A percentile compares a stretch with the other conserved stretches of the same genome.
Evolutionary conservation across 2,888 invertebrate species (phyloP).

Genomic region (Tridacna crocea): DNA sequence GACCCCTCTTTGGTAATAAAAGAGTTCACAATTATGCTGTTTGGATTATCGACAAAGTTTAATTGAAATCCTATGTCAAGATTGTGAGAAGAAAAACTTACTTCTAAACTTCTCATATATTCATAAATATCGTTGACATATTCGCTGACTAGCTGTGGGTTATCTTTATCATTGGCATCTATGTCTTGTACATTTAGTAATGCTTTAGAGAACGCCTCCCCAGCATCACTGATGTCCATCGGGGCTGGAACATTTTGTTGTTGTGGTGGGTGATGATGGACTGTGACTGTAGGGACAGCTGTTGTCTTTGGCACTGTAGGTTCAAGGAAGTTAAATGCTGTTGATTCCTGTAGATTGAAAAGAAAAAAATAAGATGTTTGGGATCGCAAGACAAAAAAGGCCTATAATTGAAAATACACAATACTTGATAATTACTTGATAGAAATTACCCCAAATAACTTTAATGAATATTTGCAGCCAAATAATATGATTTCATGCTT

Average conservation of each 20-base stretch:
- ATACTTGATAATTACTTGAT: no score
- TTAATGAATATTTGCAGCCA: no score
- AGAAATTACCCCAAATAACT: no score
- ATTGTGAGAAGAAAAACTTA: constrained; percentile 42
- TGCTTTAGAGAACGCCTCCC: constrained; percentile 75
- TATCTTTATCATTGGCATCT: constrained; percentile 89
- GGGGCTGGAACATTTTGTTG: constrained; percentile 61
- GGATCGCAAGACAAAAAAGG: neutral
- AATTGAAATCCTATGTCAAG: no score
- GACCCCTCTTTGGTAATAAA: no score
- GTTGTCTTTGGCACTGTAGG: constrained; percentile 43
- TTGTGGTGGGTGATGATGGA: constrained; percentile 50
- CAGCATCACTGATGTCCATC: constrained; percentile 79
- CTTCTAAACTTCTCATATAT: constrained; percentile 92
- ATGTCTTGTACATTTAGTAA: constrained; percentile 85
- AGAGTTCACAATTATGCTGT: no score
- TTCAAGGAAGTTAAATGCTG: constrained; percentile 58
- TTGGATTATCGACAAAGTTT: no score
- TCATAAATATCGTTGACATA: constrained; percentile 95
- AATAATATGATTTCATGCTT: no score
- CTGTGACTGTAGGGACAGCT: constrained; percentile 52
- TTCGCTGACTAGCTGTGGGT: constrained; percentile 91
- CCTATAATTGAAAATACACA: no score
- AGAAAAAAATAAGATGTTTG: neutral
- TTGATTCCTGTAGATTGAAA: constrained; percentile 32